Base-by-base conservation (phyloP, 2,797 vertebrate species). In the Psittacula echo region DNA sequence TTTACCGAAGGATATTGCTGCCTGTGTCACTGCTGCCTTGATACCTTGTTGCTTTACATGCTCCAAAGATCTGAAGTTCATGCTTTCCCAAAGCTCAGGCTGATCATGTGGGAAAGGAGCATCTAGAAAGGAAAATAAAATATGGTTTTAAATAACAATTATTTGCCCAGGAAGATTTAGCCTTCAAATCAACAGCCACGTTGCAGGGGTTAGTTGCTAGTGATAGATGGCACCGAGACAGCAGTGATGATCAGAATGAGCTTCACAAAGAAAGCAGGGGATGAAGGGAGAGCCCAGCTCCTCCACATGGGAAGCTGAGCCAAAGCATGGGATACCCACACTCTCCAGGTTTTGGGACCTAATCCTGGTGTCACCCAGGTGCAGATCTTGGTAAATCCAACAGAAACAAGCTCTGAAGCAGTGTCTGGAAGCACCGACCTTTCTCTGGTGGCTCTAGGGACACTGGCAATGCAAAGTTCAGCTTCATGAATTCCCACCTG, bases 261-360 rank as follows among this genome's bases (percentile, higher is more conserved):
- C 34, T n/a, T 56, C n/a, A 9, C 24, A 23, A 22, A 32, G 66
- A 68, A 92, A 73, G 14, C 1, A 0, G 11, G 23, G 56, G 18
- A 2, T 56, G 60, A 41, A 86, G 56, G 10, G 9, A 85, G n/a
- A 75, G 10, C 27, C 5, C 26, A 39, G 12, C 17, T 26, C 39
- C 21, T 9, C 23, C 7, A 6, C 1, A 4, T 53, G 66, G 72
- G 65, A 67, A 50, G 27, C 54, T 44, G 42, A 73, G 67, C 27
- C 58, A 27, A 30, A 61, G 14, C 60, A 20, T 0, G 0, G 42
- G 17, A 13, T 50, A n/a, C 20, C 24, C 47, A 21, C 4, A 0
- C 41, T 47, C 13, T 71, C 6, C 72, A 50, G 86, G 39, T 51
- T 41, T 32, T 37, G 54, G 70, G 47, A 79, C 12, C 50, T 24